These are phyloP conservation scores for Homalodisca vitripennis DNA, from an alignment of 1,140 invertebrate genomes.

Conservation along the genomic window DNA sequence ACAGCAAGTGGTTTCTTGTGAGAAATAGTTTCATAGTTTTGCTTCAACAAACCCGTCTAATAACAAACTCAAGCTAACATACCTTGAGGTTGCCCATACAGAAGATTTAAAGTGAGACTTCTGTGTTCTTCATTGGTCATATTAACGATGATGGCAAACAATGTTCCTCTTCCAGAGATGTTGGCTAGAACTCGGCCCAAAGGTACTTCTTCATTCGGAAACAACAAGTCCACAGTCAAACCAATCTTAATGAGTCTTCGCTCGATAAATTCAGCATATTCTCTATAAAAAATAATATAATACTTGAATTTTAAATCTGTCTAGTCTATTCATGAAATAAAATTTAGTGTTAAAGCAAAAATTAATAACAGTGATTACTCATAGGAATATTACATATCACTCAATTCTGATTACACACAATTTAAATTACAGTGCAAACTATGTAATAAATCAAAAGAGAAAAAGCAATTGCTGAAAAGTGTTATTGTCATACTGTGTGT, in stretches of 20 bases:
- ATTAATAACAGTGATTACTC: neutral
- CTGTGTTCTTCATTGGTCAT: constrained; percentile 80
- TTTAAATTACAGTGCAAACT: no score
- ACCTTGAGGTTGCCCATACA: constrained; percentile 90
- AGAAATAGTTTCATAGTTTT: no score
- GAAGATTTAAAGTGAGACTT: constrained; percentile 86
- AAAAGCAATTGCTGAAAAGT: no score
- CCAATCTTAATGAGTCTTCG: constrained; percentile 74
- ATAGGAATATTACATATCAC: neutral
- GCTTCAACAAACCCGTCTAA: no score
- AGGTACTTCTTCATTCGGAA: constrained; percentile 85
- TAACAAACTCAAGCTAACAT: no score
- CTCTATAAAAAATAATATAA: constrained; percentile 55
- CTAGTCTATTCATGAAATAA: neutral
- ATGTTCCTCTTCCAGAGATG: constrained; percentile 76
- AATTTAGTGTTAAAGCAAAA: no score
- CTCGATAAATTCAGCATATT: constrained; percentile 89
- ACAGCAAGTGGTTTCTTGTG: no score
- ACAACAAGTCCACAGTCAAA: constrained; percentile 81
- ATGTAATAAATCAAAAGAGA: no score
- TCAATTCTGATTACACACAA: no score
- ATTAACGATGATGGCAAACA: constrained; percentile 87
- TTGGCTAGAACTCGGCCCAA: constrained; percentile 83
- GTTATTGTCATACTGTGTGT: no score
- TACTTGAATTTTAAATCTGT: neutral